Base-by-base conservation (phyloP, 2,888 invertebrate species). In the Agrotis segetum region DNA sequence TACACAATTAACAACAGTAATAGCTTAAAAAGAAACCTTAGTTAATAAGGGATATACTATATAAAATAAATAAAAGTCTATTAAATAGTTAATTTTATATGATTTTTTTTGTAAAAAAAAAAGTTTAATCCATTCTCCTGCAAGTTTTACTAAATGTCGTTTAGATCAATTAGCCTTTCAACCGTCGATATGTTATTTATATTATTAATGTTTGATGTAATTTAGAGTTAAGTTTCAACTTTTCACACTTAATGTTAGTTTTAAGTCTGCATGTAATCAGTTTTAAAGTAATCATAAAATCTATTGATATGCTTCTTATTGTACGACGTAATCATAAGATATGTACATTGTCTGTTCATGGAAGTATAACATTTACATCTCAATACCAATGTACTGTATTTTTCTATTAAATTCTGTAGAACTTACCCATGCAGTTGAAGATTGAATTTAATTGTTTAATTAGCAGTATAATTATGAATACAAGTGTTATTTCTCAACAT, bases 181-280 rank as follows among this genome's bases (percentile, higher is more conserved):
- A n/a, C n/a, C n/a, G n/a, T n/a, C n/a, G n/a, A 71, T 84, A 67
- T 59, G 68, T 84, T 82, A 83, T 82, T 82, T 82, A 77, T 82
- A 74, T 74, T 67, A 81, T 84, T 53, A 73, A 75, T 78, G 62
- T 68, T 81, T 70, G 60, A 70, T 79, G 70, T 83, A 76, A 56
- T 65, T 77, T 84, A 84, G 76, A 62, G 21, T 71, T 84, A 82
- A 81, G 82, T 77, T 77, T 77, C 50, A 80, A 77, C n/a, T 75
- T 74, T 79, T 82, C 60, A 74, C 50, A 72, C 61, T 74, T 83
- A 77, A 77, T 70, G 55, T 61, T 82, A 84, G 65, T 44, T 73
- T 58, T 78, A 83, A 70, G 82, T 70, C 46, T 61, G 55, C 65
- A 75, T 79, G 63, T 71, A 68, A 40, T 70, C 49, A 66, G 62